These are phyloP conservation scores for Diprion similis DNA, from an alignment of 1,140 invertebrate species.

Conservation along the genomic window DNA sequence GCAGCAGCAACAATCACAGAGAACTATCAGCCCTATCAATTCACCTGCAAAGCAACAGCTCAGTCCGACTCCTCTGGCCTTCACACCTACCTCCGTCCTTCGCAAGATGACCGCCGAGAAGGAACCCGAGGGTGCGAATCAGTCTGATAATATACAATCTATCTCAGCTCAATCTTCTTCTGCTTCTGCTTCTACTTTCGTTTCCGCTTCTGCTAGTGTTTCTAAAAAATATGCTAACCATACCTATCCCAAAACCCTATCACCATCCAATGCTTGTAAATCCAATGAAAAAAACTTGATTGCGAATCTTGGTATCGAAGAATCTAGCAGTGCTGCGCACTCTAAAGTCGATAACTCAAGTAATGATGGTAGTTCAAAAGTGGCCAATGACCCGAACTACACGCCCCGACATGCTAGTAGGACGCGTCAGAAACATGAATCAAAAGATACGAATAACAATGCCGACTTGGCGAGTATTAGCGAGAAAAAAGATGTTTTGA, in stretches of 20 bases:
- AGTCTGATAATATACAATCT: constrained; percentile 35
- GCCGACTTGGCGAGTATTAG: not conserved
- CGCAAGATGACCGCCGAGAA: constrained; percentile 94
- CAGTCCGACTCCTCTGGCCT: constrained; percentile 75
- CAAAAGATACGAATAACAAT: not conserved
- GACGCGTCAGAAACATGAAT: not conserved
- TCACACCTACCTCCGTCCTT: constrained; percentile 89
- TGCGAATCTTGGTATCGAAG: not conserved
- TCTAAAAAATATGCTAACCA: constrained; percentile 38
- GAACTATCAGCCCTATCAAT: constrained; percentile 54
- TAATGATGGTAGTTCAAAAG: not conserved
- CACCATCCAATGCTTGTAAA: not conserved
- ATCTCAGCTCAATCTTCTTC: constrained; percentile 22
- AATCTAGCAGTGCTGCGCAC: not conserved
- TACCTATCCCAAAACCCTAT: not conserved
- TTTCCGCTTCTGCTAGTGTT: constrained; percentile 25
- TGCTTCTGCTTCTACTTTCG: constrained; percentile 22
- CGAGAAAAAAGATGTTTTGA: not conserved
- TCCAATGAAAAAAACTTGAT: not conserved
- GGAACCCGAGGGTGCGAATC: constrained; percentile 66
- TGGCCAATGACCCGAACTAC: not conserved
- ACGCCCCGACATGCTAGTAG: not conserved
- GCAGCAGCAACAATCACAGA: constrained; percentile 49
- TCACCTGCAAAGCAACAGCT: constrained; percentile 55
- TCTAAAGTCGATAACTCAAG: not conserved